Conservation (phyloP, 2,888 invertebrate genomes). For the Mimumesa dahlbomi region DNA sequence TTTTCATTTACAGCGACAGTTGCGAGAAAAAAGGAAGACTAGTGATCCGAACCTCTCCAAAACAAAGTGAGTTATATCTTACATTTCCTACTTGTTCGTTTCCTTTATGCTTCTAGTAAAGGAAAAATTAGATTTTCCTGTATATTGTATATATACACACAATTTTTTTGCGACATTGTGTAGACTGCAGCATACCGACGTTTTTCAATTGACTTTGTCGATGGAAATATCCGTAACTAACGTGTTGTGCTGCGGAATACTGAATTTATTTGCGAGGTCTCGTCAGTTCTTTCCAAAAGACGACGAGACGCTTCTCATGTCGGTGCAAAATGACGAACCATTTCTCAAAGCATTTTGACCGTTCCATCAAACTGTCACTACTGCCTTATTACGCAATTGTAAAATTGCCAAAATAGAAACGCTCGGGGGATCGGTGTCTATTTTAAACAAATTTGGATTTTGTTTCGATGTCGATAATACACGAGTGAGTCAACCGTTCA, state of each 20-base stretch:
- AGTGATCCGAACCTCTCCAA: slow-evolving; percentile 91
- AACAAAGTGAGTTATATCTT: slow-evolving; percentile 83
- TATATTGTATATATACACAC: too few relatives aligned
- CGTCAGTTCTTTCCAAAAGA: too few relatives aligned
- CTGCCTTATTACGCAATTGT: slow-evolving; percentile 37
- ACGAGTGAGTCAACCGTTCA: neutral
- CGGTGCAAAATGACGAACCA: slow-evolving; percentile 10
- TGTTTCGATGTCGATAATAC: neutral
- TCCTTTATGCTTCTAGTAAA: too few relatives aligned
- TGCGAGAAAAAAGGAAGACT: slow-evolving; percentile 87
- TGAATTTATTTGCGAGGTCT: too few relatives aligned
- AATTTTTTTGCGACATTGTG: too few relatives aligned
- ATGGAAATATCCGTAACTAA: too few relatives aligned
- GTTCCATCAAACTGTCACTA: slow-evolving; percentile 42
- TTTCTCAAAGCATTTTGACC: slow-evolving; percentile 28
- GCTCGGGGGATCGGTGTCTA: slow-evolving; percentile 25
- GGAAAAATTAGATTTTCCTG: too few relatives aligned
- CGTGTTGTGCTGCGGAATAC: too few relatives aligned
- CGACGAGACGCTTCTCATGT: too few relatives aligned
- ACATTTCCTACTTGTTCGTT: too few relatives aligned
- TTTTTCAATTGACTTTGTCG: too few relatives aligned
- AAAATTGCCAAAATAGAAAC: slow-evolving; percentile 42
- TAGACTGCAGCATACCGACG: too few relatives aligned
- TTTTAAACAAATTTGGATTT: slow-evolving; percentile 33
- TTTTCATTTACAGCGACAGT: slow-evolving; percentile 83